Base-by-base conservation (phyloP, 2,888 invertebrate genomes). In the Hypselothyrea guttata region DNA sequence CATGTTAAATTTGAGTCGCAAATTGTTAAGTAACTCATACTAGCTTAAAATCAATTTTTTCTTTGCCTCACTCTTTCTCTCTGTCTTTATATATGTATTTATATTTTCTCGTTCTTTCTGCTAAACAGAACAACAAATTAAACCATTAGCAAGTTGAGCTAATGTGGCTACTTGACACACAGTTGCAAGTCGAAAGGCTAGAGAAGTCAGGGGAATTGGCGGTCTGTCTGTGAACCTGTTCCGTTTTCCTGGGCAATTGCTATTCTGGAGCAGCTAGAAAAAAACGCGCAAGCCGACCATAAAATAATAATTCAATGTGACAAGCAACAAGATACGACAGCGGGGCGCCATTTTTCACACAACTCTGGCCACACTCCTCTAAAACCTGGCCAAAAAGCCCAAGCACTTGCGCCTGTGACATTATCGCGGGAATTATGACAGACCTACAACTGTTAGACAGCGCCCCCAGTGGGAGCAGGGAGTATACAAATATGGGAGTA, bases 271-370 rank as follows among this genome's bases (percentile, higher is more conserved):
- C 60, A 40, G 42, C 38, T 18, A 15, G 18, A 55, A 54, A 69
- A 52, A 71, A 59, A 66, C 64, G 38, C 51, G 37, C 64, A 33
- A 48, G 41, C 47, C 56, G 71, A 62, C 75, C 67, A 77, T 78
- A 84, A 84, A 78, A 78, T 84, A 84, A 84, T 78, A 78, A 78
- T 84, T 81, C 78, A 78, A 78, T 84, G 84, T 84, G 78, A 78
- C 78, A 77, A 54, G 61, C 70, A 67, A 79, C 78, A 79, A 79
- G 78, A 79, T 84, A 79, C 64, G 72, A 72, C 57, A 62, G 56
- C 77, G 71, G 71, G 75, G 74, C 74, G 81, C 78, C 81, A 78
- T 78, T 78, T 78, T 81, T 84, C 71, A 84, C 77, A 71, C 65
- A 76, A 65, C 49, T 37, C 15, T 48, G 62, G 13, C 12, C 52